A percentile compares a stretch with the other conserved stretches of the same genome.
Evolutionary conservation across 53 echinoderm and acorn worm genomes (phyloP).

Genomic region (Luidia sarsii): DNA sequence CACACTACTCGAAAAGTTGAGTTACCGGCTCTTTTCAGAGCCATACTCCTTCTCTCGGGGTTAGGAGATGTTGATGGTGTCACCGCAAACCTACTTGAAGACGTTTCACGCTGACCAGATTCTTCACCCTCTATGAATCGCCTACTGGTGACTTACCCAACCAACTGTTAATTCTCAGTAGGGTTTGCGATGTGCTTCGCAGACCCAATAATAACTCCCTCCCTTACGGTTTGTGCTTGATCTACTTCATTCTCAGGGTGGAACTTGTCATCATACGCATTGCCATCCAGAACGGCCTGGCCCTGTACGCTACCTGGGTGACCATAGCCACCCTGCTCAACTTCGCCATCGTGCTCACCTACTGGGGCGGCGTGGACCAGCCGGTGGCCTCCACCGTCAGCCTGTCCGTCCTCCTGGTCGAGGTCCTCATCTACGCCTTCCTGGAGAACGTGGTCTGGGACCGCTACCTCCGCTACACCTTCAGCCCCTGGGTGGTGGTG

Average conservation of each 20-base stretch:
- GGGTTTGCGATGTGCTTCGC: too few relatives aligned
- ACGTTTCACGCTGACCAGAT: too few relatives aligned
- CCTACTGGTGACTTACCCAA: too few relatives aligned
- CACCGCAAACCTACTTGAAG: too few relatives aligned
- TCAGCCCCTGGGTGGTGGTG: conserved; percentile 64
- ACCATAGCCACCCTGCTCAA: conserved; percentile 41
- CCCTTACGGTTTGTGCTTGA: too few relatives aligned
- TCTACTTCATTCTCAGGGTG: neutral
- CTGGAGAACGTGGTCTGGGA: conserved; percentile 73
- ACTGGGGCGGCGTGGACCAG: conserved; percentile 53
- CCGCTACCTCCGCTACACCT: conserved; percentile 75
- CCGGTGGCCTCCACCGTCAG: conserved; percentile 47
- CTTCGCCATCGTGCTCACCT: conserved; percentile 37
- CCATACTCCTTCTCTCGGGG: too few relatives aligned
- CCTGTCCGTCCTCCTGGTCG: conserved; percentile 57
- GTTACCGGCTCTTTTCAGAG: too few relatives aligned
- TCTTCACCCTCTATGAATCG: too few relatives aligned
- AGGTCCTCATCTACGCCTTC: conserved; percentile 63
- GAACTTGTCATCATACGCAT: conserved; percentile 40
- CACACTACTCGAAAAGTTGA: too few relatives aligned
- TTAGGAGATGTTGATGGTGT: too few relatives aligned
- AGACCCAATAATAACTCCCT: too few relatives aligned
- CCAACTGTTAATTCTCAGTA: too few relatives aligned
- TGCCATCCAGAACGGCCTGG: conserved; percentile 53
- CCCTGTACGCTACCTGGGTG: conserved; percentile 57